Evolutionary conservation across 64 coral and sea anemone species (phyloP).

Genomic region (Stichodactyla helianthus): DNA sequence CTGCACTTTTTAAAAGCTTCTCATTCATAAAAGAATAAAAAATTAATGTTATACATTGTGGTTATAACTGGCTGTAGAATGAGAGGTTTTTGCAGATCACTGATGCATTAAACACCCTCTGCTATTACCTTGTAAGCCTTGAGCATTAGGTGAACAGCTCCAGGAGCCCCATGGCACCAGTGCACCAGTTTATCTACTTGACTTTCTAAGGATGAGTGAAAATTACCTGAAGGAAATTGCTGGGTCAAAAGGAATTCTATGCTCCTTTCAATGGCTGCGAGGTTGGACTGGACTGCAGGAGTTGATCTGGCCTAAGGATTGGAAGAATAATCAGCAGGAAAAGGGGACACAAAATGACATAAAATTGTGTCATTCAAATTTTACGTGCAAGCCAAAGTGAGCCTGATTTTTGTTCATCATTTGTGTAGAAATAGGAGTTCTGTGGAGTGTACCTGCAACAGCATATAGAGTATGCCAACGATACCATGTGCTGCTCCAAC

Average conservation of each 20-base stretch:
- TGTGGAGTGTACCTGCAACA: slow-evolving; percentile 59
- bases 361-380: no score
- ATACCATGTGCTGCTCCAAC: slow-evolving; percentile 97
- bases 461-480: slow-evolving; percentile 79
- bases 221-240: slow-evolving; percentile 91
- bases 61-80: no score
- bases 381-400: no score
- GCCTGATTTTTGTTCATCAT: no score
- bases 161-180: slow-evolving; percentile 97
- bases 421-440: no score
- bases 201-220: slow-evolving; percentile 85
- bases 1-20: no score
- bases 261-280: slow-evolving; percentile 59
- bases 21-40: neutral
- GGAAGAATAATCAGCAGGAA: neutral
- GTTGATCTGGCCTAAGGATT: slow-evolving; percentile 34
- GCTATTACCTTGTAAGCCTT: slow-evolving; percentile 78
- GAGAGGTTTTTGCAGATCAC: no score
- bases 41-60: neutral
- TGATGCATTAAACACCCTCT: neutral
- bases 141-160: slow-evolving; percentile 78
- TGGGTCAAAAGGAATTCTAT: slow-evolving; percentile 74
- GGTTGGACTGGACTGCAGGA: slow-evolving; percentile 61
- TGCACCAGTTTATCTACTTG: slow-evolving; percentile 72
- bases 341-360: no score